phyloP scores from a whole-genome alignment of 2,888 invertebrate species.

The Villa cingulata region DNA sequence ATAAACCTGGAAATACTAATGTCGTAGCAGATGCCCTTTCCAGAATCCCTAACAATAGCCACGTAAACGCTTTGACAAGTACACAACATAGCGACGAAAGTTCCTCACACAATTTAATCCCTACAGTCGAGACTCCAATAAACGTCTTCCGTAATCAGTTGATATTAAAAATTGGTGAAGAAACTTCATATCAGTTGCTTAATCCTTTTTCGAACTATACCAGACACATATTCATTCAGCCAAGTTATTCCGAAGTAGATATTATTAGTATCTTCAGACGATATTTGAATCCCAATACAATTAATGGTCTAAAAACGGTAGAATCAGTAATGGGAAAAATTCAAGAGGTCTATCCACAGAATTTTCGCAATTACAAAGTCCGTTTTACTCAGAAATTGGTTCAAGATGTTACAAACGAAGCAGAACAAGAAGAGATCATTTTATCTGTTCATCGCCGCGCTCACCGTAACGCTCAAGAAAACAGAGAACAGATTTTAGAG shows the following conservation, averaged over 20 bases:
- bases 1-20: no score
- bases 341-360: slow-evolving; percentile 8
- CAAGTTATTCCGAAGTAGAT: not conserved
- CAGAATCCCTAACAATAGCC: no score
- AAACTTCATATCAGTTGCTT: slow-evolving; percentile 4
- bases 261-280: slow-evolving; percentile 6
- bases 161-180: slow-evolving; percentile 1
- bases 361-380: not conserved
- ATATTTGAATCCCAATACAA: slow-evolving; percentile 7
- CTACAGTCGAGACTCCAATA: not conserved
- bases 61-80: no score
- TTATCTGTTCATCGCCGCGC: no score
- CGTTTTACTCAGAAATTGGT: slow-evolving; percentile 8
- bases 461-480: slow-evolving; percentile 9
- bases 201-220: slow-evolving; percentile 5
- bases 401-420: slow-evolving; percentile 6
- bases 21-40: no score
- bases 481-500: slow-evolving; percentile 8
- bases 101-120: no score
- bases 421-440: no score
- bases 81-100: no score
- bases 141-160: slow-evolving; percentile 13
- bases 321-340: slow-evolving; percentile 8
- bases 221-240: slow-evolving; percentile 1
- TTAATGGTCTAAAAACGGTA: slow-evolving; percentile 5